Evolutionary conservation across 1,140 invertebrate genomes (phyloP), one percentile per base, ranked within the genome.

Genomic region (Propsilocerus akamusi): DNA sequence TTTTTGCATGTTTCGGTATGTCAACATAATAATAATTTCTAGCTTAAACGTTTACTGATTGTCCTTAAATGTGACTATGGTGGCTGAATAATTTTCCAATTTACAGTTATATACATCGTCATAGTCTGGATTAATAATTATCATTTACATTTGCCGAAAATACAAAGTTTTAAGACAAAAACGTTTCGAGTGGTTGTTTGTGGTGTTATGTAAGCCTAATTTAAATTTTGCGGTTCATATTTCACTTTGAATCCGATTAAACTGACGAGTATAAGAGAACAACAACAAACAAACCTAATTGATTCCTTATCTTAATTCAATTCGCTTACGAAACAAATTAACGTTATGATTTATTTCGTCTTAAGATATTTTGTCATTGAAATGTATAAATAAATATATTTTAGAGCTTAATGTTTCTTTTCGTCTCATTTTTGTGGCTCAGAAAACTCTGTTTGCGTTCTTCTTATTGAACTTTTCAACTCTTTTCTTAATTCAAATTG

Each of bases 241-340:
- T 48, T 28, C 26, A 26, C 47, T 48, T 48, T 12, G 46, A 25
- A 26, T 26, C 25, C 46, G 46, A 14, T 26, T 47, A 26, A 24
- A 41, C n/a, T n/a, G 34, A 41, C 14, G 22, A 20, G 34, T 14
- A 17, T 3, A 17, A 41, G 30, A 37, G n/a, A 37, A 20, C 5
- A 41, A 41, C 17, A 30, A 41, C 17, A 41, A 20, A 8, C 22
- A 17, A 20, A 41, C 34, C 34, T 41, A 41, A 41, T 41, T 41
- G 34, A 41, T 41, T 41, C 17, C 17, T 48, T 48, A 48, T 26
- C 25, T 48, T 28, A 26, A 26, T 48, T 48, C 26, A 48, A 48
- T 48, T 25, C 47, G 47, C 46, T 25, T 26, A 26, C 47, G 47
- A 25, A 26, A 26, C 25, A 25, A 48, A 48, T 26, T 20, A 48